Evolutionary conservation across 2,113 vertebrate species (phyloP).

Genomic region (Carassius carassius): DNA sequence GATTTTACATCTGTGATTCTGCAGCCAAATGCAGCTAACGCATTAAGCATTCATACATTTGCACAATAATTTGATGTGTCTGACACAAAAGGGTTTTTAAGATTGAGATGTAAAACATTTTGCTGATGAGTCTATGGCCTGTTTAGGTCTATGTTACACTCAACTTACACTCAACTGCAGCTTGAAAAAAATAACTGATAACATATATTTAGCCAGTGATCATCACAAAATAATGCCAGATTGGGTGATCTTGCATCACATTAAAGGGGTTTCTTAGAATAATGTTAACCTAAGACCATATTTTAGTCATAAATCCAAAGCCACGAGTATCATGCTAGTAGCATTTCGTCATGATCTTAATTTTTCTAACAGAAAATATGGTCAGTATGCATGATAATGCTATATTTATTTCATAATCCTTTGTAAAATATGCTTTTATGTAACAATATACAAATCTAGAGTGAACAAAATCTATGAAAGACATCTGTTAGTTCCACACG

Average conservation of each 20-base stretch:
- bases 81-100: not conserved
- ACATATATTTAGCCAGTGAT: not conserved
- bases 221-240: not conserved
- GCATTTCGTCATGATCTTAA: not conserved
- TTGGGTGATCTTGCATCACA: not conserved
- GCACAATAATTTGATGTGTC: not conserved
- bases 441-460: not conserved
- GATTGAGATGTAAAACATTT: not conserved
- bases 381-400: not conserved
- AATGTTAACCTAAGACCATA: not conserved
- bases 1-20: not conserved
- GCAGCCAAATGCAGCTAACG: not conserved
- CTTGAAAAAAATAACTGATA: not conserved
- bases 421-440: not conserved
- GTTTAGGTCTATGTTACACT: not conserved
- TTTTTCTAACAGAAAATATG: not conserved
- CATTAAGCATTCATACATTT: not conserved
- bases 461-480: not conserved
- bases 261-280: not conserved
- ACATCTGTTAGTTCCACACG: not conserved
- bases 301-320: not conserved
- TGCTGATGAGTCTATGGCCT: not conserved
- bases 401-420: not conserved
- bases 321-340: not conserved
- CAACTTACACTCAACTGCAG: not conserved